These are phyloP conservation scores for Caenorhabditis afra DNA, from an alignment of 2,888 invertebrate species.

Conservation along the genomic window DNA sequence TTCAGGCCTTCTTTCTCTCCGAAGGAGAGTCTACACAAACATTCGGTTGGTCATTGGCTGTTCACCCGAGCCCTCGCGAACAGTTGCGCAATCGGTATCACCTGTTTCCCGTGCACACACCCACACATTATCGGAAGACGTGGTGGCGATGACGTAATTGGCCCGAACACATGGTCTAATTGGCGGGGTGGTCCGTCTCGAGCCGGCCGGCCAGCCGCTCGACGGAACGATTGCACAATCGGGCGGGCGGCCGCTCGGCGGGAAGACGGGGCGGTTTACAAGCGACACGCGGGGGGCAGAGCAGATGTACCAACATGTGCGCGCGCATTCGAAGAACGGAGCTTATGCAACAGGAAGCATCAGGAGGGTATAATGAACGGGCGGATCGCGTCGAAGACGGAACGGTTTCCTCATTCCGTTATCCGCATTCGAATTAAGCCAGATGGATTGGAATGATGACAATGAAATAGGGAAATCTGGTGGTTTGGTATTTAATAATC, in stretches of 20 bases:
- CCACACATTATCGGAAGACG: constrained; percentile 18
- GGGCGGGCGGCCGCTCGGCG: constrained; percentile 23
- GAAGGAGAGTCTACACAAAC: too few species aligned
- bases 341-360: constrained; percentile 55
- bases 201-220: constrained; percentile 16
- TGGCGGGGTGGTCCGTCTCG: constrained; percentile 17
- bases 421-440: too few species aligned
- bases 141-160: constrained; percentile 28
- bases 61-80: constrained; percentile 2
- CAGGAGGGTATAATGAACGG: constrained; percentile 40
- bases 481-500: too few species aligned
- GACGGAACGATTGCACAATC: constrained; percentile 47
- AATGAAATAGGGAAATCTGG: too few species aligned
- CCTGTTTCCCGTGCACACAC: constrained; percentile 16
- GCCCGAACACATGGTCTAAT: constrained; percentile 17
- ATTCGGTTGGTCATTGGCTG: not conserved
- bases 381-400: too few species aligned
- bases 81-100: constrained; percentile 30
- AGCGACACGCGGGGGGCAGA: constrained; percentile 20
- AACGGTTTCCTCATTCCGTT: too few species aligned
- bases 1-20: too few species aligned
- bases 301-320: constrained; percentile 57
- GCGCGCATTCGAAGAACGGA: constrained; percentile 34
- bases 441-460: not conserved
- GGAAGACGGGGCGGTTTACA: constrained; percentile 40